Base-by-base conservation (phyloP, 1,140 invertebrate species). In the Temnothorax nylanderi region DNA sequence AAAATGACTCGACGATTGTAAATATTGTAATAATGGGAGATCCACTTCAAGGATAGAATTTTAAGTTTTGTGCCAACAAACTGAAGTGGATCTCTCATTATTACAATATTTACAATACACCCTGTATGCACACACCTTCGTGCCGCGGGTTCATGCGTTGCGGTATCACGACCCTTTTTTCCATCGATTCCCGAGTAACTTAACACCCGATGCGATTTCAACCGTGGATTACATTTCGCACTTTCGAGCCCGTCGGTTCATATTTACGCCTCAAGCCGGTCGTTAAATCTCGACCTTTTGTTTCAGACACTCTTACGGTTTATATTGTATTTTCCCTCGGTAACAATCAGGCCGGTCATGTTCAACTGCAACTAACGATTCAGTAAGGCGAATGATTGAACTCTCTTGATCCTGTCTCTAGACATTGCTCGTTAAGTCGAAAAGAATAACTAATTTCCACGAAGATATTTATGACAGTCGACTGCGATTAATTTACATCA, bases 281-380 rank as follows among this genome's bases (percentile, higher is more conserved):
- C 78, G 65, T 81, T 81, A 54, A 71, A 81, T 56, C 49, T 21
- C 5, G 78, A 71, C 65, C 64, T 81, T 81, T 81, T 81, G 64
- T 71, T 56, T 44, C 62, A 54, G 78, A 44, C 21, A 56, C 34
- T 56, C 37, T 69, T 41, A 51, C 41, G 16, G 74, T 60, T 78
- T 78, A 65, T 47, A 60, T 26, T 49, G 26, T 78, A 49, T 78
- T 78, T 78, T 65, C 16, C 34, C 51, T 67, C 34, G 49, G 34
- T 81, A 71, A 81, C 51, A 56, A 71, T 56, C 47, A 41, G 34
- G 0, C 10, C 37, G 16, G 41, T 78, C 47, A 41, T 34, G 34
- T 44, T 71, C 37, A 65, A 56, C 8, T 54, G n/a, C 8, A 54
- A 26, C 62, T 47, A 41, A 64, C 41, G n/a, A 78, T 65, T 49